Base-by-base conservation (phyloP, 2,797 vertebrate species). In the Schizopygopsis pylzovi region DNA sequence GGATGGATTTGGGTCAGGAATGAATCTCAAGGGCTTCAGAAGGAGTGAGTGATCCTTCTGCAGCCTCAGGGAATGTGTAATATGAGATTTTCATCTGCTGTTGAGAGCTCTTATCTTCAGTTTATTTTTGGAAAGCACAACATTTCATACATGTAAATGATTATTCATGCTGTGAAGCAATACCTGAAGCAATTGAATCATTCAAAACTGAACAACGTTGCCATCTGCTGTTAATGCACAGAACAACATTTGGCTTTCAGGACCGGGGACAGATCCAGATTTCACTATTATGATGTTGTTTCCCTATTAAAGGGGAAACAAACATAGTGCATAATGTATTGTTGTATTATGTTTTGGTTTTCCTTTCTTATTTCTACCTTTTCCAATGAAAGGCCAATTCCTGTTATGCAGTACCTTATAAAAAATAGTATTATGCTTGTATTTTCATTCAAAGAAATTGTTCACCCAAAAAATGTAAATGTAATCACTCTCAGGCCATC, bases 1-100 rank as follows among this genome's bases (percentile, higher is more conserved):
- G 65, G 54, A 73, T 47, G 41, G 70, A 63, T 83, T 83, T 75
- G 70, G 81, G 70, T 82, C 81, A 82, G 49, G 16, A 52, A 72
- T 82, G 68, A 59, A 28, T 72, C 63, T 59, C 63, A 16, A n/a
- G 39, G 49, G 47, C 22, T 56, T 80, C 63, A 79, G 47, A 80
- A 61, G 63, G 47, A 79, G 75, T 28, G 52, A 82, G 70, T 16
- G 11, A 73, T 73, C 54, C 61, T 63, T 70, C 39, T 2, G 41
- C 25, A 16, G 70, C 81, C 43, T 63, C 70, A 49, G 81, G 81
- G 39, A 47, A 75, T 22, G 71, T 61, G 52, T 45, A 72, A 71
- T 72, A n/a, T 41, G 85, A 56, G 71, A 47, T 73, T 54, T 77
- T n/a, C 37, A 45, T 67, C 63, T 37, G 56, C 18, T 71, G 39